These are phyloP conservation scores for Temnothorax curvispinosus DNA, from an alignment of 1,140 invertebrate genomes.

Conservation along the genomic window DNA sequence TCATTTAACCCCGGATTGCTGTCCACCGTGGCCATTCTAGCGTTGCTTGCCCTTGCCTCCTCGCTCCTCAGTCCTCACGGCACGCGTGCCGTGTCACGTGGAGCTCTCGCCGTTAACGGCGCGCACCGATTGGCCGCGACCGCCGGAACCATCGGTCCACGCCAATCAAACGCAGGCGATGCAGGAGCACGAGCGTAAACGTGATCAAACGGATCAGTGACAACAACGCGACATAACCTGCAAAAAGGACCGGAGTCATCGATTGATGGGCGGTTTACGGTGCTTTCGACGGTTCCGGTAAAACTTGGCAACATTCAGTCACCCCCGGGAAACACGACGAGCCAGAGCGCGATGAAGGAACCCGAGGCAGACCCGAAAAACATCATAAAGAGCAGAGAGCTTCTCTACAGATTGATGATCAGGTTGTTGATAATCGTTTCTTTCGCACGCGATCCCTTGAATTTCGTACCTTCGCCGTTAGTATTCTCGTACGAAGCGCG, in stretches of 20 bases:
- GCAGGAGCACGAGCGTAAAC: background rate
- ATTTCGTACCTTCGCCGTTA: background rate
- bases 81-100: background rate
- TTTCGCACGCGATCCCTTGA: background rate
- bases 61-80: no score
- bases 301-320: slow-evolving; percentile 72
- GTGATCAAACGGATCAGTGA: background rate
- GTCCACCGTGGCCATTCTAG: slow-evolving; percentile 73
- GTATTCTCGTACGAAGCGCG: background rate
- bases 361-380: slow-evolving; percentile 90
- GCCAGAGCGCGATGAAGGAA: slow-evolving; percentile 85
- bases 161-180: background rate
- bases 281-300: slow-evolving; percentile 16
- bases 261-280: slow-evolving; percentile 60
- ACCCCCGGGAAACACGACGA: slow-evolving; percentile 50
- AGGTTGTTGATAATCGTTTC: slow-evolving; percentile 87
- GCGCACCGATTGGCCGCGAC: background rate
- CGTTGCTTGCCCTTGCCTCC: no score
- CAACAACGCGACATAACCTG: slow-evolving; percentile 67
- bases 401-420: slow-evolving; percentile 94
- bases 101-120: background rate
- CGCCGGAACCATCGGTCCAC: background rate
- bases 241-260: slow-evolving; percentile 15
- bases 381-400: slow-evolving; percentile 92
- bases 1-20: no score